A percentile compares a stretch with the other conserved stretches of the same genome.
phyloP scores from a whole-genome alignment of 2,113 vertebrate genomes.

The Marmota monax region DNA sequence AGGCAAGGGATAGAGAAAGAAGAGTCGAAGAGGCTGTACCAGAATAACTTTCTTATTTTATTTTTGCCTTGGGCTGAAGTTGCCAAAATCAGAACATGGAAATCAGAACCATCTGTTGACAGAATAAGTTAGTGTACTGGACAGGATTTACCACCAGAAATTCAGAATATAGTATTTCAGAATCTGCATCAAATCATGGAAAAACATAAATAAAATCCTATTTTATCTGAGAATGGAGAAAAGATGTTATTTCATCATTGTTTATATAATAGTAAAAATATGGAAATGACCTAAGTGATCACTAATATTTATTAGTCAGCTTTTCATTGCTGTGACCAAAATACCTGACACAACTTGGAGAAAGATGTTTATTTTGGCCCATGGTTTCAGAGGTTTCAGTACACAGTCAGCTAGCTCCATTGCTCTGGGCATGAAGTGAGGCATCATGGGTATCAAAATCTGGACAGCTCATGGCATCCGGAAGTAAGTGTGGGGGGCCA shows the following conservation, averaged over 20 bases:
- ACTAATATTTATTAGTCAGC: neutral
- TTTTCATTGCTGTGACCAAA: no score
- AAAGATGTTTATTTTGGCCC: no score
- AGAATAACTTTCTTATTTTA: slow-evolving; percentile 64
- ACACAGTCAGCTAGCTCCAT: no score
- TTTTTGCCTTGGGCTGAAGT: slow-evolving; percentile 71
- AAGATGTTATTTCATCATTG: neutral
- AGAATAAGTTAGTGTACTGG: slow-evolving; percentile 62
- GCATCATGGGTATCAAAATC: no score
- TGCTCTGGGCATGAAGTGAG: no score
- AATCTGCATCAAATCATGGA: slow-evolving; percentile 48
- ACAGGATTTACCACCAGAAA: slow-evolving; percentile 62
- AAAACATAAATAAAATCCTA: slow-evolving; percentile 58
- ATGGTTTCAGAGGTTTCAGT: no score
- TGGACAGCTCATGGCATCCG: no score
- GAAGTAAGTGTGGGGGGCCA: no score
- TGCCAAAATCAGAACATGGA: slow-evolving; percentile 72
- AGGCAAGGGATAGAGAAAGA: neutral
- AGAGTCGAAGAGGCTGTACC: neutral
- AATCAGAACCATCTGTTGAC: slow-evolving; percentile 72
- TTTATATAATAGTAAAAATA: slow-evolving; percentile 10
- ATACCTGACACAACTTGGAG: no score
- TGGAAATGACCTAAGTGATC: neutral
- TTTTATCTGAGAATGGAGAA: slow-evolving; percentile 5
- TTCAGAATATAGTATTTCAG: slow-evolving; percentile 66